A percentile compares a stretch with the other conserved stretches of the same genome.
phyloP scores from a whole-genome alignment of 2,113 vertebrate genomes.

The Furnarius figulus region DNA sequence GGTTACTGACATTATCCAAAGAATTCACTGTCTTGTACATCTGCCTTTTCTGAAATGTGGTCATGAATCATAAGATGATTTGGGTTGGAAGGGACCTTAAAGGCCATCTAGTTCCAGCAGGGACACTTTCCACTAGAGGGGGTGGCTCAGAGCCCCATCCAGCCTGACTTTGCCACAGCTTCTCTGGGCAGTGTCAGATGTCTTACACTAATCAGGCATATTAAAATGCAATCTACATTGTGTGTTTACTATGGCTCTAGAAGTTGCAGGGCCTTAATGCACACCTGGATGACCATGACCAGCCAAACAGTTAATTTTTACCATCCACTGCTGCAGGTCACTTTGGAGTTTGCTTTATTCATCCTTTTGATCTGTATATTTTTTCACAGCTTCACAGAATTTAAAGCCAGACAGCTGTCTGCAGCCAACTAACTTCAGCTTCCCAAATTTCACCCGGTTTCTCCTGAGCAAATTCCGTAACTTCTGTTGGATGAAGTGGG shows the following conservation, averaged over 20 bases:
- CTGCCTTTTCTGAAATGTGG: not conserved
- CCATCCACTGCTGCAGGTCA: not conserved
- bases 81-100: not conserved
- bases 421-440: not conserved
- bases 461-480: not conserved
- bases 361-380: not conserved
- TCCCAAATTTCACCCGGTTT: not conserved
- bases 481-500: not conserved
- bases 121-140: not conserved
- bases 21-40: not conserved
- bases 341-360: not conserved
- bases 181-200: not conserved
- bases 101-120: not conserved
- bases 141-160: not conserved
- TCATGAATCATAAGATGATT: not conserved
- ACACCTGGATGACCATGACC: not conserved
- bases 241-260: not conserved
- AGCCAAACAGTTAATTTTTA: not conserved
- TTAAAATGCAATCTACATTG: not conserved
- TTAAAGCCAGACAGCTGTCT: not conserved
- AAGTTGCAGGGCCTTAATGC: accelerated
- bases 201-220: not conserved
- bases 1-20: not conserved
- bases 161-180: not conserved
- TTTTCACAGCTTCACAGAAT: not conserved